Conservation (phyloP, 2,888 invertebrate genomes). For the Acronicta psi region DNA sequence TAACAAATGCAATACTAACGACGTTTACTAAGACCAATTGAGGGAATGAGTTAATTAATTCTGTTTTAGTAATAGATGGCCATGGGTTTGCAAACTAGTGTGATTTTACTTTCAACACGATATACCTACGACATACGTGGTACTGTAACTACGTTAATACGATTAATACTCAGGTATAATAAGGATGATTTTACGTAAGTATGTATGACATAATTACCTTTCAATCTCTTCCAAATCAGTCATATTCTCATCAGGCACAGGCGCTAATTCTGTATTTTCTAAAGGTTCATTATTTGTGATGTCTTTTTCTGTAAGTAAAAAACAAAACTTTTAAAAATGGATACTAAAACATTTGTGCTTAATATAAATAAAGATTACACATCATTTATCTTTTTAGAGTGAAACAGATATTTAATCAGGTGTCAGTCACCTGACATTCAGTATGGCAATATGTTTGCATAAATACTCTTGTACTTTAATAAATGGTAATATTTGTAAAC, state of each 20-base stretch:
- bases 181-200: constrained; percentile 10
- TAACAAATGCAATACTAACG: constrained; percentile 39
- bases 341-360: no score
- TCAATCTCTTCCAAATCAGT: constrained; percentile 85
- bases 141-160: constrained; percentile 9
- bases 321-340: constrained; percentile 10
- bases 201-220: constrained; percentile 68
- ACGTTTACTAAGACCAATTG: constrained; percentile 26
- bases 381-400: not conserved
- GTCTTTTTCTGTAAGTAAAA: constrained; percentile 80
- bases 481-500: constrained; percentile 35
- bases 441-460: constrained; percentile 12
- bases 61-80: constrained; percentile 32
- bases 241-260: constrained; percentile 83
- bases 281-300: constrained; percentile 86
- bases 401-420: constrained; percentile 18
- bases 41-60: constrained; percentile 11
- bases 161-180: constrained; percentile 1
- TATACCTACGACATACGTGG: constrained; percentile 29
- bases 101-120: constrained; percentile 25
- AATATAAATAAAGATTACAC: no score
- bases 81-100: constrained; percentile 48
- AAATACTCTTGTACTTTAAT: constrained; percentile 12
- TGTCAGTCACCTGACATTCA: constrained; percentile 23
- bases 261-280: constrained; percentile 85